Evolutionary conservation across 2,113 vertebrate species (phyloP).

Genomic region (Corapipo altera): DNA sequence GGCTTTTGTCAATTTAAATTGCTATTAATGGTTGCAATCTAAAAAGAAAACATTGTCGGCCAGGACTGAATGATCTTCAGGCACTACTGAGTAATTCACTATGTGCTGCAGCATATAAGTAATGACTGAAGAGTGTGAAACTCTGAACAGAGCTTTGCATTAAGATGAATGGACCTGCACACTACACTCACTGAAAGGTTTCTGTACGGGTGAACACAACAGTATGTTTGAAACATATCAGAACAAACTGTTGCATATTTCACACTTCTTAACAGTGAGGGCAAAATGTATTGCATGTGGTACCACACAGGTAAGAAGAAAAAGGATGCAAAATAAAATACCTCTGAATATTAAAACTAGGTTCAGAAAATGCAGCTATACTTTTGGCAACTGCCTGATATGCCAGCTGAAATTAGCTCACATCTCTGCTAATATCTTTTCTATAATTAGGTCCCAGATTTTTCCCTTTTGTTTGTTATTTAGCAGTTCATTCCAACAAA

Average conservation of each 20-base stretch:
- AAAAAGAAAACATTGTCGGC: not conserved
- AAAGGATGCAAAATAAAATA: not conserved
- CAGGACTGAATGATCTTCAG: not conserved
- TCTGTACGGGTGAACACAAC: not conserved
- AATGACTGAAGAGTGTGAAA: constrained; percentile 27
- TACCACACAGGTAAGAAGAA: not conserved
- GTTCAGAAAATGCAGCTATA: not conserved
- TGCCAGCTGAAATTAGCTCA: not conserved
- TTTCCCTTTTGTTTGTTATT: not conserved
- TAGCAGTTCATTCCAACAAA: not conserved
- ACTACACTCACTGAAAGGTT: not conserved
- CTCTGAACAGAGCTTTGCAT: not conserved
- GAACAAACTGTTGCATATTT: not conserved
- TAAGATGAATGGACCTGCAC: constrained; percentile 27
- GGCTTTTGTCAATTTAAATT: not conserved
- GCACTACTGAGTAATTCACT: not conserved
- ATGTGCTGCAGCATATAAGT: not conserved
- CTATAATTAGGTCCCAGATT: not conserved
- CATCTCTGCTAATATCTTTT: not conserved
- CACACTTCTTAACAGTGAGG: not conserved
- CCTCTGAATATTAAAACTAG: not conserved
- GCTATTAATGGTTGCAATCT: constrained; percentile 4
- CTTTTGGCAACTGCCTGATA: not conserved
- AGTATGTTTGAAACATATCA: constrained; percentile 17
- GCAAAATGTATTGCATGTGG: not conserved